Percentiles rank a stretch among this genome's conserved stretches.
Evolutionary conservation across 2,797 vertebrate species (phyloP).

Genomic region (Loriculus beryllinus): DNA sequence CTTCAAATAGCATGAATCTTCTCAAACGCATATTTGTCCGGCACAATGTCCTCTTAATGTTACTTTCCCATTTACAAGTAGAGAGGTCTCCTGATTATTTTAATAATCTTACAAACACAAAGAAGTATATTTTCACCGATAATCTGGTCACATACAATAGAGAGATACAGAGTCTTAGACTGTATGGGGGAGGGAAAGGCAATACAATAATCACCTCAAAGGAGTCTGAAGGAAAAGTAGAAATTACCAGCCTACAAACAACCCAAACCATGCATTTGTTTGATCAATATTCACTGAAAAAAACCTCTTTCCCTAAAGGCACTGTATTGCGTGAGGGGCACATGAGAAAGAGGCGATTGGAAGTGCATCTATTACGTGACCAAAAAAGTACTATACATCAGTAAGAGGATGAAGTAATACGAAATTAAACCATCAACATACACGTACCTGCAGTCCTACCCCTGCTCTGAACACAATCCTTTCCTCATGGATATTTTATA

Average conservation of each 20-base stretch:
- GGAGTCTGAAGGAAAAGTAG: background rate
- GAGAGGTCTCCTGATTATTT: background rate
- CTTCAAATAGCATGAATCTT: background rate
- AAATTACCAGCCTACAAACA: background rate
- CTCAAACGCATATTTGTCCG: background rate
- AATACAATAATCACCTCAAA: background rate
- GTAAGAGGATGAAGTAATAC: background rate
- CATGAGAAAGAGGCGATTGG: background rate
- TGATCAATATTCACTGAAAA: background rate
- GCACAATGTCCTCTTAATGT: background rate
- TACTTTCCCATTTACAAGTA: background rate
- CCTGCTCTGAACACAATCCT: background rate
- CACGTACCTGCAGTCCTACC: background rate
- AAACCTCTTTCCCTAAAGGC: background rate
- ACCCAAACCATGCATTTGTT: background rate
- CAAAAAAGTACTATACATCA: background rate
- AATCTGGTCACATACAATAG: background rate
- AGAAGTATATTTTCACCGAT: background rate
- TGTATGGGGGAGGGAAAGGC: background rate
- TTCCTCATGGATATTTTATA: background rate
- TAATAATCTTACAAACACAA: background rate
- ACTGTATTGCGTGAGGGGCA: background rate
- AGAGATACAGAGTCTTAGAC: background rate
- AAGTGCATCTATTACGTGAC: background rate
- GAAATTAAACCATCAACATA: background rate